Percentiles rank a stretch among this genome's conserved stretches.
Conservation (phyloP, 2,113 vertebrate genomes). For the Zosterops lateralis region DNA sequence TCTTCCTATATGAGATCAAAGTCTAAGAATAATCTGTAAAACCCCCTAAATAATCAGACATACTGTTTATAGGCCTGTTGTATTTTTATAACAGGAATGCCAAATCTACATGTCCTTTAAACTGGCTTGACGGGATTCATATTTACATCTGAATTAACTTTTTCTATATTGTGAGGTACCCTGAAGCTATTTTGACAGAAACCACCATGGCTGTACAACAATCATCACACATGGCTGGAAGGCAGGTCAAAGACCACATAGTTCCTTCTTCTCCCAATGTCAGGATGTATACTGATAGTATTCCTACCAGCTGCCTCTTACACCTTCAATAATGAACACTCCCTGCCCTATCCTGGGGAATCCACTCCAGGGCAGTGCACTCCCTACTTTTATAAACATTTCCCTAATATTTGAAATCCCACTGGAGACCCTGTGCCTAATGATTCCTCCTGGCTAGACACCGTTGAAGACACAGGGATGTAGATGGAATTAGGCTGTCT, state of each 20-base stretch:
- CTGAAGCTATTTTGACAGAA: neutral
- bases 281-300: neutral
- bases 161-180: neutral
- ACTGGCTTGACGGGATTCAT: neutral
- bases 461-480: neutral
- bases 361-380: neutral
- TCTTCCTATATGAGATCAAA: neutral
- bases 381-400: neutral
- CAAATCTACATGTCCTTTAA: neutral
- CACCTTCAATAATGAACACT: neutral
- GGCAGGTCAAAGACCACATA: neutral
- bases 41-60: neutral
- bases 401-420: neutral
- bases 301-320: neutral
- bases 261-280: neutral
- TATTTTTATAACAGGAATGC: neutral
- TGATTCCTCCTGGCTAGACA: neutral
- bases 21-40: neutral
- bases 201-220: rapidly evolving
- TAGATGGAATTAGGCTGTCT: constrained; percentile 38
- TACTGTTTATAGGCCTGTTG: neutral
- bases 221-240: neutral
- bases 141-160: neutral
- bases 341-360: neutral
- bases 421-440: neutral